A percentile compares a stretch with the other conserved stretches of the same genome.
Conservation (phyloP, 2,113 vertebrate genomes). For the Centropristis striata region DNA sequence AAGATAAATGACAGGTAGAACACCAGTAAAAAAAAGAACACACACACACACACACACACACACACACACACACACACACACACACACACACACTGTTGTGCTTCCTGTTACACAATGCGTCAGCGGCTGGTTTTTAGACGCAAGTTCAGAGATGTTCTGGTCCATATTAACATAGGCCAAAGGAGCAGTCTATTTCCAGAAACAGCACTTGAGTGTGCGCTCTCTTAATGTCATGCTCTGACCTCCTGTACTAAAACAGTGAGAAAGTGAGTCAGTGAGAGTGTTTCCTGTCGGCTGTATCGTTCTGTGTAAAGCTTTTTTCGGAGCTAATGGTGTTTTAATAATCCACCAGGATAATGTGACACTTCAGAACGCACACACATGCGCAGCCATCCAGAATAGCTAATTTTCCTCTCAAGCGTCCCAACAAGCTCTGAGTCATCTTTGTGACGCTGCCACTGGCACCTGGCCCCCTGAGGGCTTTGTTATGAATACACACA, state of each 20-base stretch:
- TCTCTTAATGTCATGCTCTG: slow-evolving; percentile 7
- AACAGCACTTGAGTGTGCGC: not conserved
- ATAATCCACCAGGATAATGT: slow-evolving; percentile 25
- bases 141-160: slow-evolving; percentile 22
- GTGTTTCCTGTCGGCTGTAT: slow-evolving; percentile 28
- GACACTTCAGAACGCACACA: slow-evolving; percentile 23
- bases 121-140: not conserved
- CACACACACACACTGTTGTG: not conserved
- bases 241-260: slow-evolving; percentile 26
- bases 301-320: slow-evolving; percentile 12
- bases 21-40: not conserved
- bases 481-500: not conserved
- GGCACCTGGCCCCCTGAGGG: slow-evolving; percentile 20
- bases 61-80: not conserved
- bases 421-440: slow-evolving; percentile 46
- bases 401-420: slow-evolving; percentile 31
- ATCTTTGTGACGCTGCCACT: slow-evolving; percentile 31
- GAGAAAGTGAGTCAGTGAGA: slow-evolving; percentile 39
- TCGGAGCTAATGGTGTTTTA: slow-evolving; percentile 40
- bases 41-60: not conserved
- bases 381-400: slow-evolving; percentile 9
- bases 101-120: not conserved
- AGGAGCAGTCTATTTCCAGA: slow-evolving; percentile 33
- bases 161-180: slow-evolving; percentile 23
- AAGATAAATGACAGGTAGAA: slow-evolving; percentile 98